These are phyloP conservation scores for Thamnophis sirtalis DNA, from an alignment of 2,113 vertebrate species.

Conservation along the genomic window DNA sequence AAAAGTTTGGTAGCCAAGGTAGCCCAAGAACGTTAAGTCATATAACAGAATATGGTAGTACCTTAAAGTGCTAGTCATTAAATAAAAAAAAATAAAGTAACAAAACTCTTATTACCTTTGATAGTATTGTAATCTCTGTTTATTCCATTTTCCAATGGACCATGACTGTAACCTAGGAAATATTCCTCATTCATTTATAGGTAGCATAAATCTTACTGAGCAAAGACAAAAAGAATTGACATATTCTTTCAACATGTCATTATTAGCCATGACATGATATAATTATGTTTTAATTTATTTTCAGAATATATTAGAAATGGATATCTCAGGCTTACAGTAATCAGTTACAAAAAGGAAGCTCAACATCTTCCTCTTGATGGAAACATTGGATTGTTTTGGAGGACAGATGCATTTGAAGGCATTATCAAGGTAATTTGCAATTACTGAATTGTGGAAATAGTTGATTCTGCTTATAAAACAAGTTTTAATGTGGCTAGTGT, in stretches of 20 bases:
- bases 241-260: not conserved
- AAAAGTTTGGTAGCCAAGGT: not conserved
- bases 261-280: not conserved
- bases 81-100: not conserved
- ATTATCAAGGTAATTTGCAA: slow-evolving; percentile 67
- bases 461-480: not conserved
- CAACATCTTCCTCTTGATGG: slow-evolving; percentile 69
- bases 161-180: not conserved
- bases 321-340: slow-evolving; percentile 61
- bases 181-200: not conserved
- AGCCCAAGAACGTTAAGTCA: not conserved
- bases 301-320: slow-evolving; percentile 69
- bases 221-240: not conserved
- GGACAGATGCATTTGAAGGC: slow-evolving; percentile 61
- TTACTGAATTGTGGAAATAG: slow-evolving; percentile 6
- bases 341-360: slow-evolving; percentile 58
- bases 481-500: not conserved
- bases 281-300: slow-evolving; percentile 39
- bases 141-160: not conserved
- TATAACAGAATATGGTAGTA: not conserved
- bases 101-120: not conserved
- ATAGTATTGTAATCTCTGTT: not conserved
- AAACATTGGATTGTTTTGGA: slow-evolving; percentile 69
- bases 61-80: not conserved
- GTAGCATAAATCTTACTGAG: not conserved